Conservation (phyloP, 2,113 vertebrate species). For the Chaetorhynchus papuensis region DNA sequence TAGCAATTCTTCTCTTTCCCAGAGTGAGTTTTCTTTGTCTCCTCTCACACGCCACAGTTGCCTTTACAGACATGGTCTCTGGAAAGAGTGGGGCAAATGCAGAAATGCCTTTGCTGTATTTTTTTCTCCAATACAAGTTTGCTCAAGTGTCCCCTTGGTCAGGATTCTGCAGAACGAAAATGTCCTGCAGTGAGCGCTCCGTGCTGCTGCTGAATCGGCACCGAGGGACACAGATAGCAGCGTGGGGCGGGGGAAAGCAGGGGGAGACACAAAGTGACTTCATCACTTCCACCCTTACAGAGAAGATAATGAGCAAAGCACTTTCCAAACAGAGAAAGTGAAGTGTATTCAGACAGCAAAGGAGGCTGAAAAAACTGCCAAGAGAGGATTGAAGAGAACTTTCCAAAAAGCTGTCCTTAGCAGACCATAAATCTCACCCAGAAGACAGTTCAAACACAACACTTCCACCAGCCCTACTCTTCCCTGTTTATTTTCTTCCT, state of each 20-base stretch:
- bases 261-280: neutral
- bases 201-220: neutral
- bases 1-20: neutral
- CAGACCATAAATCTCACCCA: constrained; percentile 30
- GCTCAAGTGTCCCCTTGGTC: neutral
- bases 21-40: neutral
- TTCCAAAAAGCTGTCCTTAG: constrained; percentile 42
- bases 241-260: rapidly evolving
- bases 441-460: constrained; percentile 12
- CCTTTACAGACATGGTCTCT: neutral
- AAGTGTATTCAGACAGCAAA: neutral
- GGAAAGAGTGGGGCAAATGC: neutral
- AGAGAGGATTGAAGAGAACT: neutral
- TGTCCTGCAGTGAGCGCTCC: neutral
- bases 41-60: neutral
- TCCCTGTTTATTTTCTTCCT: constrained; percentile 51
- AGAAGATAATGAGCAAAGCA: constrained; percentile 4
- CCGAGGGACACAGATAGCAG: neutral
- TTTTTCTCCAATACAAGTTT: neutral
- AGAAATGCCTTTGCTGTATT: neutral
- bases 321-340: constrained; percentile 19
- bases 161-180: neutral
- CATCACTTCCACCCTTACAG: neutral
- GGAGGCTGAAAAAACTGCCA: neutral
- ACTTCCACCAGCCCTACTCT: constrained; percentile 13